Conservation (phyloP, 2,113 vertebrate genomes). For the Syngnathus scovelli region DNA sequence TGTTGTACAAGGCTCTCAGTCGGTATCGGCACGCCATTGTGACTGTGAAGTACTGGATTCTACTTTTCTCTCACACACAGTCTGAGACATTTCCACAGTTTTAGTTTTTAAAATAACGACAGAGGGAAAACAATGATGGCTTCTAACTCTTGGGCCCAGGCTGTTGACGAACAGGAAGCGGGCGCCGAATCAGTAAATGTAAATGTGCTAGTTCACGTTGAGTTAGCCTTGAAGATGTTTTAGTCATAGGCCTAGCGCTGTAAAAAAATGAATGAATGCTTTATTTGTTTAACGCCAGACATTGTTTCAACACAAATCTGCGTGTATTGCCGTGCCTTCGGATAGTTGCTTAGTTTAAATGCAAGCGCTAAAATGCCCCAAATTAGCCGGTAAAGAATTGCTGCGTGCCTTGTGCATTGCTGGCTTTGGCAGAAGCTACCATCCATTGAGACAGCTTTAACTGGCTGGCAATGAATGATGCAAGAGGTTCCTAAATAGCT, state of each 20-base stretch:
- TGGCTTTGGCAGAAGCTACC: conserved; percentile 30
- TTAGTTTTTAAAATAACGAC: background rate
- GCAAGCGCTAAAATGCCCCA: conserved; percentile 7
- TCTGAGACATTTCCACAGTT: background rate
- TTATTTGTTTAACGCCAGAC: background rate
- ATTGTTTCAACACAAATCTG: background rate
- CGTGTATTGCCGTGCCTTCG: background rate
- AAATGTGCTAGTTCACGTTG: conserved; percentile 37
- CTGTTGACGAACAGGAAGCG: conserved; percentile 90
- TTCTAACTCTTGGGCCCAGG: conserved; percentile 89
- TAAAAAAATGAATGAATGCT: background rate
- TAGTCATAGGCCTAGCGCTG: background rate
- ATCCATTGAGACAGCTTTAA: conserved; percentile 14
- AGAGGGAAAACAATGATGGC: conserved; percentile 69
- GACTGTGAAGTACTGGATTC: conserved; percentile 30
- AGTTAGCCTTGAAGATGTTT: conserved; percentile 33
- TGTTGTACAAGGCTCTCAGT: conserved; percentile 16
- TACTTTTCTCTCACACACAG: background rate
- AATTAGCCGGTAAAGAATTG: conserved; percentile 13
- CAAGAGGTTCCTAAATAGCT: conserved; percentile 10
- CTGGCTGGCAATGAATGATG: conserved; percentile 10
- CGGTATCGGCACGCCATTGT: conserved; percentile 63
- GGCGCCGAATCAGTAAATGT: conserved; percentile 85
- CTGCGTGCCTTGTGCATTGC: conserved; percentile 36
- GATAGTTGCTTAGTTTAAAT: background rate